A percentile compares a stretch with the other conserved stretches of the same genome.
These are phyloP conservation scores for Oligia fasciuncula DNA, from an alignment of 2,888 invertebrate species.

Conservation along the genomic window DNA sequence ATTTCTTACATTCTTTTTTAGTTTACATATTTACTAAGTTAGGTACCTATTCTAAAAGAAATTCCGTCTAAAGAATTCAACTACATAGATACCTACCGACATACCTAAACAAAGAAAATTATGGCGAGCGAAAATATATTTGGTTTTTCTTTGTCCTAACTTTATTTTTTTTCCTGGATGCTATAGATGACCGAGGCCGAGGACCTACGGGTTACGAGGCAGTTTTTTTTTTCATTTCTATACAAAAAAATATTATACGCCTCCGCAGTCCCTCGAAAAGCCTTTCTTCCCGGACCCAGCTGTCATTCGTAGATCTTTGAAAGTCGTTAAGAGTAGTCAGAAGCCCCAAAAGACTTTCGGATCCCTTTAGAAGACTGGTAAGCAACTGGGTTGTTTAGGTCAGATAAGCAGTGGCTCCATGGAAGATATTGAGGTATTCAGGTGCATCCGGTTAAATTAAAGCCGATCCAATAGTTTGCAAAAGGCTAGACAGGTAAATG, in stretches of 20 bases:
- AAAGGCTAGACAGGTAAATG: neutral
- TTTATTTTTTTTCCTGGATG: neutral
- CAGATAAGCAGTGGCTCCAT: neutral
- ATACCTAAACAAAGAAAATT: neutral
- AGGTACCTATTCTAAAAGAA: neutral
- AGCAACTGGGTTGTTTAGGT: neutral
- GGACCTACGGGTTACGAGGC: no score
- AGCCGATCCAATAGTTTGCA: neutral
- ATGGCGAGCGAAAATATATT: neutral
- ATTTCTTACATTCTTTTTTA: no score
- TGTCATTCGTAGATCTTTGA: neutral
- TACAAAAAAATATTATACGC: no score
- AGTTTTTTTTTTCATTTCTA: neutral
- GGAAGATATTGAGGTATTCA: neutral
- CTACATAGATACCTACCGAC: neutral
- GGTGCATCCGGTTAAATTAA: neutral
- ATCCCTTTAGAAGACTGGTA: neutral
- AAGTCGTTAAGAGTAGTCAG: neutral
- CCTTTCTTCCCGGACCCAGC: no score
- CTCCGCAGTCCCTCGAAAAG: neutral
- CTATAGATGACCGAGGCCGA: no score
- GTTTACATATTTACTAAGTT: neutral
- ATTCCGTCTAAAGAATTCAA: neutral
- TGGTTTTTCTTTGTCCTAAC: neutral
- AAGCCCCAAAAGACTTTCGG: neutral